These are phyloP conservation scores for Hypomesus transpacificus DNA, from an alignment of 2,113 vertebrate species.

Conservation along the genomic window DNA sequence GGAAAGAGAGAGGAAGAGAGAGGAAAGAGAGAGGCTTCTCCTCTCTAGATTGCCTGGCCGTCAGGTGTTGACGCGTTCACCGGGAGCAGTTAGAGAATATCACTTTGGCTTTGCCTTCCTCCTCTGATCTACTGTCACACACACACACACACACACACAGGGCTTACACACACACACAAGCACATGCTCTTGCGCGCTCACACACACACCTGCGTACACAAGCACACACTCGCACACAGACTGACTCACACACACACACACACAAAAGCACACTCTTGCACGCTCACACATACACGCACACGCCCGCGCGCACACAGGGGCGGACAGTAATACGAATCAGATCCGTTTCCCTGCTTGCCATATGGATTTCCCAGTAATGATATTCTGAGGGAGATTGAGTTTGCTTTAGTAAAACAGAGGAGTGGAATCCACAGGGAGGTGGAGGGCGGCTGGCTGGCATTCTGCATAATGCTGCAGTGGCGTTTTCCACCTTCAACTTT, in stretches of 20 bases:
- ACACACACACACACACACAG: conserved; percentile 10
- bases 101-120: conserved; percentile 55
- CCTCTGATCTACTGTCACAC: conserved; percentile 50
- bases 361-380: conserved; percentile 17
- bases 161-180: background rate
- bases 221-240: background rate
- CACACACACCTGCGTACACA: background rate
- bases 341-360: background rate
- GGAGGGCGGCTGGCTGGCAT: no score
- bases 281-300: background rate
- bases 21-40: background rate
- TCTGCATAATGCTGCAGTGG: no score
- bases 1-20: conserved; percentile 10
- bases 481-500: conserved; percentile 29
- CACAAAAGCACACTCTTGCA: background rate
- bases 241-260: background rate
- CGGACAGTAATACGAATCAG: background rate
- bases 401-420: conserved; percentile 9
- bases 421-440: background rate
- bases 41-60: conserved; percentile 40
- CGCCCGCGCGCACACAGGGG: background rate
- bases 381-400: conserved; percentile 4
- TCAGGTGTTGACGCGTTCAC: conserved; percentile 49
- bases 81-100: conserved; percentile 53
- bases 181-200: background rate